Conservation (phyloP, 2,797 vertebrate species). For the Amniataba percoides region DNA sequence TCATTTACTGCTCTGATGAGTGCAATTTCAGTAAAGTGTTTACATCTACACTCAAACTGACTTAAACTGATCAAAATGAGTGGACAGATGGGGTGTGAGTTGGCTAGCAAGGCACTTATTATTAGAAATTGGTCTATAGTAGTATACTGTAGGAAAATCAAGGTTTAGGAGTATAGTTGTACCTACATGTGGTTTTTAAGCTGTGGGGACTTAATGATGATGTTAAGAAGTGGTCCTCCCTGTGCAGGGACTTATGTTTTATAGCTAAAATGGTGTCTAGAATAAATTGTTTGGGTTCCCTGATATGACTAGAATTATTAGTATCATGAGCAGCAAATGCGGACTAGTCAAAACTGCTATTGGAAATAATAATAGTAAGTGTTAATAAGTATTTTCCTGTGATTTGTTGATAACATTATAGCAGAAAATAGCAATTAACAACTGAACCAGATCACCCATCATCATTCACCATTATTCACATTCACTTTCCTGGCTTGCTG, state of each 20-base stretch:
- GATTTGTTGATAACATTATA: not conserved
- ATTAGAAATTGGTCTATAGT: slow-evolving; percentile 17
- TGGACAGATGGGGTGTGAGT: slow-evolving; percentile 47
- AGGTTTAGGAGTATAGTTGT: slow-evolving; percentile 6
- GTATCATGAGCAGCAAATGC: not conserved
- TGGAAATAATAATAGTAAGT: too few relatives aligned
- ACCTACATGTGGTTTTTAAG: not conserved
- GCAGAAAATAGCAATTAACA: not conserved
- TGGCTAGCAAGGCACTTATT: slow-evolving; percentile 7
- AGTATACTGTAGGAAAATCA: not conserved
- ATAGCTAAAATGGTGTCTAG: not conserved
- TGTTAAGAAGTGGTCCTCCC: not conserved
- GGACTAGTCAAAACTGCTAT: not conserved
- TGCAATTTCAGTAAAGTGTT: slow-evolving; percentile 46
- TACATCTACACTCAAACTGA: slow-evolving; percentile 46
- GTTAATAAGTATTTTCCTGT: not conserved
- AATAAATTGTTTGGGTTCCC: not conserved
- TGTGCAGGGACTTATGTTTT: not conserved
- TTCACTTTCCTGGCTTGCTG: not conserved
- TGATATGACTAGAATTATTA: not conserved
- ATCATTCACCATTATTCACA: too few relatives aligned
- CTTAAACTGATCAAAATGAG: slow-evolving; percentile 39
- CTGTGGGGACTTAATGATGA: not conserved
- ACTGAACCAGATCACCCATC: not conserved
- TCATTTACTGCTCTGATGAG: slow-evolving; percentile 32